phyloP scores from a whole-genome alignment of 2,797 vertebrate species.

The Semaprochilodus insignis region DNA sequence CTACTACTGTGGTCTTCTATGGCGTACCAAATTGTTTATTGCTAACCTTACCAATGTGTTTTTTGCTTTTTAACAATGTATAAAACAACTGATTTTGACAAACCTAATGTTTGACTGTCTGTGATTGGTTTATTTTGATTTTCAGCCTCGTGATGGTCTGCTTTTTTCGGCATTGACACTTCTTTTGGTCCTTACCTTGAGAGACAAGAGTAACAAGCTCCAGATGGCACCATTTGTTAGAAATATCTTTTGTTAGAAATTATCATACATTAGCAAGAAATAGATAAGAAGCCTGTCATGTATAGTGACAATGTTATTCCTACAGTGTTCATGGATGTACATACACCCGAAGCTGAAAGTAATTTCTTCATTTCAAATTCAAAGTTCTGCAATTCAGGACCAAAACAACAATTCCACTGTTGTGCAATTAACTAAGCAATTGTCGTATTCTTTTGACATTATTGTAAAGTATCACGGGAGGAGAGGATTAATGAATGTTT shows the following conservation, averaged over 20 bases:
- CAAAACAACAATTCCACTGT: neutral
- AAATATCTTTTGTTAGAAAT: neutral
- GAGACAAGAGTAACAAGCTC: neutral
- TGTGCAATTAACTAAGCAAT: neutral
- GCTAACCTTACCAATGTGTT: neutral
- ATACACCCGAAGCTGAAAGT: neutral
- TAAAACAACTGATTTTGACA: neutral
- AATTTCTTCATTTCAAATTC: neutral
- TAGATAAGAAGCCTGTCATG: too few relatives aligned
- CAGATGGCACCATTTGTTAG: neutral
- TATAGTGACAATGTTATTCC: neutral
- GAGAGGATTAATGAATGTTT: neutral
- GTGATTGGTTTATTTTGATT: neutral
- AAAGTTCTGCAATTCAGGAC: neutral
- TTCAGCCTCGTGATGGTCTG: neutral
- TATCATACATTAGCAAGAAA: neutral
- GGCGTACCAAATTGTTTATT: neutral
- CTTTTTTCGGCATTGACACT: neutral
- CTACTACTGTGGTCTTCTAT: neutral
- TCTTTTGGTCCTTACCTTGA: neutral
- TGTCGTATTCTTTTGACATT: neutral
- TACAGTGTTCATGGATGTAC: neutral
- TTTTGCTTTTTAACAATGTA: constrained; percentile 1
- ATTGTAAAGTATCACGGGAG: neutral
- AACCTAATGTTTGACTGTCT: neutral